Percentiles rank a stretch among this genome's conserved stretches.
phyloP scores from a whole-genome alignment of 2,113 vertebrate genomes.

The Fregetta grallaria region DNA sequence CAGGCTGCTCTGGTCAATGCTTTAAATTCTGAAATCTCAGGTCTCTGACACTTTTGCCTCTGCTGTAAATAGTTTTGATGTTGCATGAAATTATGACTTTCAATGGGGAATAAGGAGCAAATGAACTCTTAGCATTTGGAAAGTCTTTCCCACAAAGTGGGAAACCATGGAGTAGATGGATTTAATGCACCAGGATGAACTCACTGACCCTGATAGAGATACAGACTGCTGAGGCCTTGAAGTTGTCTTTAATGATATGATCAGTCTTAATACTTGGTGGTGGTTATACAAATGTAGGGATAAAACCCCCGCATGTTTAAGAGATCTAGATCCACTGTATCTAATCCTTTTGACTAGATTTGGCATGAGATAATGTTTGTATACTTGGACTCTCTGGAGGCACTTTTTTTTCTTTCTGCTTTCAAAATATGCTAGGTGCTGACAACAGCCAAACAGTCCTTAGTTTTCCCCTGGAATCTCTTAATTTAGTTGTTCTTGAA shows the following conservation, averaged over 20 bases:
- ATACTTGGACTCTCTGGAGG: neutral
- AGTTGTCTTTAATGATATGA: accelerated
- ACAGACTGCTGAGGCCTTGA: neutral
- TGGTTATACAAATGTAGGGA: neutral
- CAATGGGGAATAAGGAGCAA: neutral
- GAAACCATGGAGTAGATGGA: neutral
- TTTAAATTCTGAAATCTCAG: neutral
- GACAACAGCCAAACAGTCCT: neutral
- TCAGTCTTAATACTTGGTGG: neutral
- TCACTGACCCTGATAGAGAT: neutral
- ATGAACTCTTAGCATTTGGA: neutral
- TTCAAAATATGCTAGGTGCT: neutral
- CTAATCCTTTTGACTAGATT: neutral
- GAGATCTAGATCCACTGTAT: neutral
- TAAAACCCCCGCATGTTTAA: accelerated
- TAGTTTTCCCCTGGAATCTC: neutral
- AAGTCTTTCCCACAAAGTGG: neutral
- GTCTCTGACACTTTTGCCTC: neutral
- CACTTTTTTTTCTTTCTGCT: neutral
- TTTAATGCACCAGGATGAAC: neutral
- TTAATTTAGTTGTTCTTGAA: neutral
- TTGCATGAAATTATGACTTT: neutral
- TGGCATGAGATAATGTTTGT: neutral
- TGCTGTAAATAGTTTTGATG: neutral
- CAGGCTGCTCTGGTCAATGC: neutral